These are phyloP conservation scores for Aspidoscelis tigris DNA, from an alignment of 2,113 vertebrate species.

Conservation along the genomic window DNA sequence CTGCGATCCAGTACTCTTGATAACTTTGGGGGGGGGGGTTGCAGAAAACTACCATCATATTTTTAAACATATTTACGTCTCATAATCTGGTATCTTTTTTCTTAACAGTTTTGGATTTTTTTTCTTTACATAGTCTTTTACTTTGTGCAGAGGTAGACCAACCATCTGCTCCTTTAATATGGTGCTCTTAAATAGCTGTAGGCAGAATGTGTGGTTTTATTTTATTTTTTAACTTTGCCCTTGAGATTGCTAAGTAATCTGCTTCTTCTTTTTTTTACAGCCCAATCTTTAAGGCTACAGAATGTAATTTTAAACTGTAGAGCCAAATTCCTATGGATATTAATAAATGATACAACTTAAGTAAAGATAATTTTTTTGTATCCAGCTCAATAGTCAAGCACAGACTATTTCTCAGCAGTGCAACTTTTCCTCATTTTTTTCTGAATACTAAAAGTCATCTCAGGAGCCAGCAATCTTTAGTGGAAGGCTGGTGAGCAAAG, in stretches of 20 bases:
- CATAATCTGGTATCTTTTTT: slow-evolving; percentile 24
- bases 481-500: neutral
- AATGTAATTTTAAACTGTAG: neutral
- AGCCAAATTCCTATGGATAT: neutral
- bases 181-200: neutral
- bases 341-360: neutral
- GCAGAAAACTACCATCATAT: neutral
- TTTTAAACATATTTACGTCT: slow-evolving; percentile 31
- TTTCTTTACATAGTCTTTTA: slow-evolving; percentile 27
- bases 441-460: neutral
- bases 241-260: slow-evolving; percentile 45
- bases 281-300: slow-evolving; percentile 28
- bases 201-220: slow-evolving; percentile 33
- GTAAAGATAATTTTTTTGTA: neutral
- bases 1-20: neutral
- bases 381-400: neutral
- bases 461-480: neutral
- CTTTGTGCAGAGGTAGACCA: slow-evolving; percentile 22
- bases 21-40: slow-evolving; percentile 7
- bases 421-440: neutral
- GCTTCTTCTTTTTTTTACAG: slow-evolving; percentile 19
- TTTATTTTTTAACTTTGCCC: slow-evolving; percentile 34
- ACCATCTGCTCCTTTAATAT: slow-evolving; percentile 17
- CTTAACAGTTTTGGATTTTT: slow-evolving; percentile 15
- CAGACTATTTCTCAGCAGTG: neutral